Percentiles rank a stretch among this genome's conserved stretches.
These are phyloP conservation scores for Zoanthus solanderi DNA, from an alignment of 92 coral and sea anemone genomes.

Conservation along the genomic window DNA sequence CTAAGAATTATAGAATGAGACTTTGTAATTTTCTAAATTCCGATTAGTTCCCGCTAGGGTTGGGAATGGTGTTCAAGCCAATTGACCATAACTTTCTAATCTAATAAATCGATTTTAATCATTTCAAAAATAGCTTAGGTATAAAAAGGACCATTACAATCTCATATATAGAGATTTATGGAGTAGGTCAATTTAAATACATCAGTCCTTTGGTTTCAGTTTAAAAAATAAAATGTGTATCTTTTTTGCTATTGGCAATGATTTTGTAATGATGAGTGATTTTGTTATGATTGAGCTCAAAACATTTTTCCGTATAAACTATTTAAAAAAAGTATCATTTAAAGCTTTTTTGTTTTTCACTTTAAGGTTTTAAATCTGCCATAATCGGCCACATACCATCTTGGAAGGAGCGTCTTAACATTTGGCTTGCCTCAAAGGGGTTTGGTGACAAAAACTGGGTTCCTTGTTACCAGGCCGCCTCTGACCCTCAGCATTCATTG, in stretches of 20 bases:
- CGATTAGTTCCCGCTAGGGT: neutral
- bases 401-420: slow-evolving; percentile 37
- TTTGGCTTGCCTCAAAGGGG: slow-evolving; percentile 32
- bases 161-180: too few relatives aligned
- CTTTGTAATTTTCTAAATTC: neutral
- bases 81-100: too few relatives aligned
- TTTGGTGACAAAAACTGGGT: slow-evolving; percentile 33
- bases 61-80: neutral
- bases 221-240: too few relatives aligned
- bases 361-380: neutral
- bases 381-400: slow-evolving; percentile 33
- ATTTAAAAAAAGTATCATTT: too few relatives aligned
- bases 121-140: too few relatives aligned
- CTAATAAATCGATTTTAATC: too few relatives aligned
- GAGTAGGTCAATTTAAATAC: too few relatives aligned
- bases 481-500: neutral
- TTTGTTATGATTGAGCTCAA: too few relatives aligned
- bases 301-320: neutral
- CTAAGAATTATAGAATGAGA: neutral
- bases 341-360: neutral
- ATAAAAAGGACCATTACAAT: too few relatives aligned
- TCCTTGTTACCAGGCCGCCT: slow-evolving; percentile 30
- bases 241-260: too few relatives aligned
- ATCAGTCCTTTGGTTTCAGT: too few relatives aligned
- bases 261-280: too few relatives aligned